phyloP scores from a whole-genome alignment of 2,888 invertebrate genomes.

The Biston stratarius region DNA sequence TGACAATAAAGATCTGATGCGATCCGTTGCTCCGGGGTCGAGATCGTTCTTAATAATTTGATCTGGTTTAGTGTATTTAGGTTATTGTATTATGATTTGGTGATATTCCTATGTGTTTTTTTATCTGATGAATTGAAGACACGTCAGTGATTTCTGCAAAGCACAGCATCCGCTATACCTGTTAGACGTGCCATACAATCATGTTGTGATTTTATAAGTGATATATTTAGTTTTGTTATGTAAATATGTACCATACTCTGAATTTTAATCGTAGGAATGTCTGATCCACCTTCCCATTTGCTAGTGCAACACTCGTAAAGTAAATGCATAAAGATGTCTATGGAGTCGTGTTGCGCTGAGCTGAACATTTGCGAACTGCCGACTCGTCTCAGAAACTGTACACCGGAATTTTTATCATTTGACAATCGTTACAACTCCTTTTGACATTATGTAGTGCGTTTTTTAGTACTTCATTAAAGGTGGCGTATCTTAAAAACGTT shows the following conservation, averaged over 20 bases:
- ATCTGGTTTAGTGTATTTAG: slow-evolving; percentile 79
- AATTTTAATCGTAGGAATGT: slow-evolving; percentile 73
- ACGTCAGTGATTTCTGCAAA: slow-evolving; percentile 60
- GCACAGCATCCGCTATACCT: slow-evolving; percentile 65
- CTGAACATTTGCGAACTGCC: slow-evolving; percentile 33
- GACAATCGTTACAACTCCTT: neutral
- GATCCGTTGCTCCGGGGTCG: slow-evolving; percentile 58
- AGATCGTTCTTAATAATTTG: slow-evolving; percentile 68
- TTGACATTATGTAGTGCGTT: slow-evolving; percentile 1
- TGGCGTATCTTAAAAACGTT: too few species aligned
- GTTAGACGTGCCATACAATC: slow-evolving; percentile 83
- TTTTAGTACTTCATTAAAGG: neutral
- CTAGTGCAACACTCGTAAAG: slow-evolving; percentile 53
- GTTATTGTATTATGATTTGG: slow-evolving; percentile 72
- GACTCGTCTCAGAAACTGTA: slow-evolving; percentile 13
- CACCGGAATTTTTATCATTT: slow-evolving; percentile 7
- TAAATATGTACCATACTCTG: slow-evolving; percentile 85
- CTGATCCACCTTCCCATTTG: slow-evolving; percentile 65
- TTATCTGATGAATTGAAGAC: slow-evolving; percentile 75
- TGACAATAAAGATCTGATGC: slow-evolving; percentile 88
- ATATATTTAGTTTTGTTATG: slow-evolving; percentile 85
- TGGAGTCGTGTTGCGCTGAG: slow-evolving; percentile 37
- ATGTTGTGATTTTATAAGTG: slow-evolving; percentile 86
- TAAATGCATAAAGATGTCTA: slow-evolving; percentile 22
- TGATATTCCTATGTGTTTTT: slow-evolving; percentile 72